Evolutionary conservation across 2,888 invertebrate genomes (phyloP), one percentile per base, ranked within the genome.

Genomic region (Camponotus fellah): DNA sequence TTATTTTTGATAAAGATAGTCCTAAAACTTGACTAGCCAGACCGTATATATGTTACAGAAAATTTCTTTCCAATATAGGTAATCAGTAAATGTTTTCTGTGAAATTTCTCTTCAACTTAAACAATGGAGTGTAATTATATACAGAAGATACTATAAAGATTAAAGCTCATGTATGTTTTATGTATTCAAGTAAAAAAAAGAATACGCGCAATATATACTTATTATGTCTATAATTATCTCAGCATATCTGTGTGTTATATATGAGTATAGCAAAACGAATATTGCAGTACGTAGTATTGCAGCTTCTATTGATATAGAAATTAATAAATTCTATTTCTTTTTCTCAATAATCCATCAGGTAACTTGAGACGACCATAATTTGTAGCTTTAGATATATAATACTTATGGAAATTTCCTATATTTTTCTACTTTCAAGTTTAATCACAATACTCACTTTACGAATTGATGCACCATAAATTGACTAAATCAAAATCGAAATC

Each of bases 401-500:
- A 62, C 62, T 71, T 53, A 81, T 46, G 40, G 10, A 83, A 69
- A 65, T 83, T 81, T 49, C 49, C 60, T 46, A 14, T 34, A 5
- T 79, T 79, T 34, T 34, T 72, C 74, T 80, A 60, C 60, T 80
- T 80, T 80, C 60, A 72, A 72, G 74, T 72, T 72, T 69, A 68
- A 84, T 83, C 62, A 84, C 84, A 84, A 83, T 84, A 84, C 53
- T 75, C 62, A 83, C 66, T 80, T 83, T 83, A 84, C 53, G 72
- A 85, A 71, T 69, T 60, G 77, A 83, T 79, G 72, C 66, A 58
- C 64, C 56, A 32, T 60, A 84, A 85, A 80, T 84, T 60, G 72
- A 74, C 62, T 68, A 86, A 85, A 62, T 72, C 62, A 77, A 83
- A 77, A 82, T 77, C 68, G 82, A 86, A 89, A 87, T 56, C 40